phyloP scores from a whole-genome alignment of 2,888 invertebrate species.

The Pheosia tremula region DNA sequence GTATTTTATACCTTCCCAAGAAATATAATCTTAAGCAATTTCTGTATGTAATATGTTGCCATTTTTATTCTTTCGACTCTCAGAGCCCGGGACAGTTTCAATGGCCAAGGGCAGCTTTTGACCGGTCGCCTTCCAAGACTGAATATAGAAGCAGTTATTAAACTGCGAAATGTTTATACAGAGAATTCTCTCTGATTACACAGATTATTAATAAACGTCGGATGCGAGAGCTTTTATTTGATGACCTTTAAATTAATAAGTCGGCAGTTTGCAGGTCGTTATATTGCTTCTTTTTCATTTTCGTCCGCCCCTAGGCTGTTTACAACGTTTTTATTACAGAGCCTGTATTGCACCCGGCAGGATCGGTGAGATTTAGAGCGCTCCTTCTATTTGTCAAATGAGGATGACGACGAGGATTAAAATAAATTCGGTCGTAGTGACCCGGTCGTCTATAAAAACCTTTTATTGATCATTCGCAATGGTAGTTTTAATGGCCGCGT shows the following conservation, averaged over 20 bases:
- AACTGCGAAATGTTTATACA: constrained; percentile 37
- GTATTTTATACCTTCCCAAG: background rate
- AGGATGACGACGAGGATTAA: constrained; percentile 33
- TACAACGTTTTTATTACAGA: constrained; percentile 53
- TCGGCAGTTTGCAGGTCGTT: constrained; percentile 55
- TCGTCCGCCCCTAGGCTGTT: constrained; percentile 41
- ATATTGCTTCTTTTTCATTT: constrained; percentile 52
- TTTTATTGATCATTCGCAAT: background rate
- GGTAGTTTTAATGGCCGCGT: background rate
- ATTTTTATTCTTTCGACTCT: constrained; percentile 13
- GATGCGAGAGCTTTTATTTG: constrained; percentile 50
- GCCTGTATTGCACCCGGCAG: constrained; percentile 35
- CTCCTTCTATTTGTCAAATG: constrained; percentile 41
- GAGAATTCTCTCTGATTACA: constrained; percentile 47
- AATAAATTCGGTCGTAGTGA: constrained; percentile 35
- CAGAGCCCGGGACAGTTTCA: constrained; percentile 30
- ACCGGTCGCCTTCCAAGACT: constrained; percentile 38
- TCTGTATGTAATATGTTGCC: constrained; percentile 1
- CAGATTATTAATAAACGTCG: constrained; percentile 51
- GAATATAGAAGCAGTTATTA: constrained; percentile 45
- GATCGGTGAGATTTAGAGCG: constrained; percentile 36
- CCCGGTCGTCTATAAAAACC: constrained; percentile 7
- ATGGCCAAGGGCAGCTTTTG: constrained; percentile 38
- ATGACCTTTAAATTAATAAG: constrained; percentile 63
- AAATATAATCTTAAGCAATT: background rate